Conservation (phyloP, 2,797 vertebrate genomes). For the Austrolebias charrua region DNA sequence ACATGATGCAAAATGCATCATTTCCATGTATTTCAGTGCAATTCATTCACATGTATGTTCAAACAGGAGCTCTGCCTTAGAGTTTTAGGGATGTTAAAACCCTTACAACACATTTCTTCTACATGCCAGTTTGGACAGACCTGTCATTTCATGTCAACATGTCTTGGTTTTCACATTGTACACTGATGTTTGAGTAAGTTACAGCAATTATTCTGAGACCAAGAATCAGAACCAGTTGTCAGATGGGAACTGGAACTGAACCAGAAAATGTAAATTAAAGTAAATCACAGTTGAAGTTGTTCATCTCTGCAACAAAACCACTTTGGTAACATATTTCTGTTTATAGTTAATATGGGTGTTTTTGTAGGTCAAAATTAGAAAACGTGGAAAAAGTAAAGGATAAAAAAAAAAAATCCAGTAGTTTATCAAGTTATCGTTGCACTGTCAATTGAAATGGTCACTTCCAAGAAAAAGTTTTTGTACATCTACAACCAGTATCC, state of each 20-base stretch:
- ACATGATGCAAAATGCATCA: slow-evolving; percentile 94
- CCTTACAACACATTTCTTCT: slow-evolving; percentile 31
- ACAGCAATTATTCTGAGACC: slow-evolving; percentile 61
- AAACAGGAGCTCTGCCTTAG: slow-evolving; percentile 48
- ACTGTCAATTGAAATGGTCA: slow-evolving; percentile 34
- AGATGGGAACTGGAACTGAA: slow-evolving; percentile 50
- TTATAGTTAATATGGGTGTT: slow-evolving; percentile 44
- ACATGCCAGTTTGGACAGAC: slow-evolving; percentile 40
- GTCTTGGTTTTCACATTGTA: slow-evolving; percentile 75
- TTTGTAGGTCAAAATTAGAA: slow-evolving; percentile 61
- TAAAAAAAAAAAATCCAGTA: slow-evolving; percentile 55
- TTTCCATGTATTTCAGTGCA: slow-evolving; percentile 95
- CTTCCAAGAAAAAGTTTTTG: slow-evolving; percentile 40
- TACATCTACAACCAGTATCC: slow-evolving; percentile 23
- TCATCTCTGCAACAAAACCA: slow-evolving; percentile 18
- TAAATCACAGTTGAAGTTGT: slow-evolving; percentile 45
- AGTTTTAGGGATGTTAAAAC: slow-evolving; percentile 37
- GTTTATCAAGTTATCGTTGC: slow-evolving; percentile 38
- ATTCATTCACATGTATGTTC: slow-evolving; percentile 82
- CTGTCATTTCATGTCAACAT: slow-evolving; percentile 45
- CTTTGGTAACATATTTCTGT: slow-evolving; percentile 34
- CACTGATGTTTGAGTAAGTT: slow-evolving; percentile 72
- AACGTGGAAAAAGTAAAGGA: slow-evolving; percentile 24
- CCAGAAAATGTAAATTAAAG: slow-evolving; percentile 25
- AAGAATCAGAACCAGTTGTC: slow-evolving; percentile 63